Percentiles rank a stretch among this genome's conserved stretches.
phyloP scores from a whole-genome alignment of 2,797 vertebrate genomes.

The Argya squamiceps region DNA sequence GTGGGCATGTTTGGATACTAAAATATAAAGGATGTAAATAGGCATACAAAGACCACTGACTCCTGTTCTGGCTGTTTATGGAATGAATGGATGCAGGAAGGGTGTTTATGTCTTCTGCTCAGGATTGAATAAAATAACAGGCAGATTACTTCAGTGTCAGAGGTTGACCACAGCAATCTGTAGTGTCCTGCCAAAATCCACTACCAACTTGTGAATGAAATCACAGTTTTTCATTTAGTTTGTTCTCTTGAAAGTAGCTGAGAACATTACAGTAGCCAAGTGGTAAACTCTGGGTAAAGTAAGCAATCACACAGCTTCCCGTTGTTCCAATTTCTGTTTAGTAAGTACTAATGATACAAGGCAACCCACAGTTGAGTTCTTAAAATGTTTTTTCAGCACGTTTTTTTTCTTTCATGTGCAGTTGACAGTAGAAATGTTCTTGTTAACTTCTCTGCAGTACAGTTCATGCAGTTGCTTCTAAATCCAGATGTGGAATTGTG shows the following conservation, averaged over 20 bases:
- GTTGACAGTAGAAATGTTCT: not conserved
- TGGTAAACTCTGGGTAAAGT: not conserved
- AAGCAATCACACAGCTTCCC: not conserved
- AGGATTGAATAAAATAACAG: not conserved
- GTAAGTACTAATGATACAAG: not conserved
- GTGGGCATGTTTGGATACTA: not conserved
- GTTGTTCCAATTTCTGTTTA: not conserved
- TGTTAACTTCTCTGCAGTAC: not conserved
- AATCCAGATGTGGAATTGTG: not conserved
- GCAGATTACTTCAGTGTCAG: not conserved
- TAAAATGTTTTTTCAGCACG: not conserved
- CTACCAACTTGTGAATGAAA: conserved; percentile 24
- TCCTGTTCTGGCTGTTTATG: not conserved
- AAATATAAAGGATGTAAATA: not conserved
- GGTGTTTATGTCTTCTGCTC: not conserved
- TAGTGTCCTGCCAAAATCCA: conserved; percentile 37
- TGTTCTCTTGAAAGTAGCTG: not conserved
- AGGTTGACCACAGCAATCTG: not conserved
- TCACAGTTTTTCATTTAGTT: not conserved
- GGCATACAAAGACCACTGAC: not conserved
- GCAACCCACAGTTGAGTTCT: not conserved
- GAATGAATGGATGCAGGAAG: not conserved
- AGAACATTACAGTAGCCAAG: conserved; percentile 34
- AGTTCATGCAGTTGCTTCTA: not conserved
- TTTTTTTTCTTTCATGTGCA: not conserved